A percentile compares a stretch with the other conserved stretches of the same genome.
phyloP scores from a whole-genome alignment of 2,113 vertebrate species.

The Brienomyrus longianalis region DNA sequence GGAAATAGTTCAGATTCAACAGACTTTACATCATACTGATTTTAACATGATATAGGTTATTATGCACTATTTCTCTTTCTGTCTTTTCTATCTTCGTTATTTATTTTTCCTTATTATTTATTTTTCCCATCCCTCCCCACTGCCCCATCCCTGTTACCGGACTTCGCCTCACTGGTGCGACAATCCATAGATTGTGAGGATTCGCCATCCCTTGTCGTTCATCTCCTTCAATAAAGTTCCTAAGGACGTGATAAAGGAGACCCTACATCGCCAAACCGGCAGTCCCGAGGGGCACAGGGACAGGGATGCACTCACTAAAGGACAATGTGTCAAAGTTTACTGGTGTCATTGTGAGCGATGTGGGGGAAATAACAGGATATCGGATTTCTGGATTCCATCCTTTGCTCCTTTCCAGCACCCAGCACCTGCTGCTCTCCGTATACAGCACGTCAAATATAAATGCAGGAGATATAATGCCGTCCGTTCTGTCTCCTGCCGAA shows the following conservation, averaged over 20 bases:
- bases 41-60: background rate
- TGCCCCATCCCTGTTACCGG: background rate
- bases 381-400: slow-evolving; percentile 22
- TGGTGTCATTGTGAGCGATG: slow-evolving; percentile 33
- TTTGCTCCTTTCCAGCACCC: background rate
- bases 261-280: background rate
- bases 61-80: background rate
- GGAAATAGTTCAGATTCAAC: slow-evolving; percentile 37
- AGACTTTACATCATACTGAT: slow-evolving; percentile 34
- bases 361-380: slow-evolving; percentile 23
- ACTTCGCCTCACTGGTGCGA: slow-evolving; percentile 4
- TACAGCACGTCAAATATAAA: slow-evolving; percentile 25
- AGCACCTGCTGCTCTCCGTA: slow-evolving; percentile 31
- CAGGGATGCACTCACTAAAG: slow-evolving; percentile 2
- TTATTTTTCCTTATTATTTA: background rate
- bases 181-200: background rate
- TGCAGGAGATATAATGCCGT: too few relatives aligned
- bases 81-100: background rate
- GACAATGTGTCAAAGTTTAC: slow-evolving; percentile 25
- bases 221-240: slow-evolving; percentile 11
- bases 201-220: slow-evolving; percentile 9
- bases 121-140: background rate
- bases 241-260: background rate
- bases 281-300: background rate
- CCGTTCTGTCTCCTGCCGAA: background rate